Evolutionary conservation across 2,888 invertebrate species (phyloP).

Genomic region (Lampropteryx suffumata): DNA sequence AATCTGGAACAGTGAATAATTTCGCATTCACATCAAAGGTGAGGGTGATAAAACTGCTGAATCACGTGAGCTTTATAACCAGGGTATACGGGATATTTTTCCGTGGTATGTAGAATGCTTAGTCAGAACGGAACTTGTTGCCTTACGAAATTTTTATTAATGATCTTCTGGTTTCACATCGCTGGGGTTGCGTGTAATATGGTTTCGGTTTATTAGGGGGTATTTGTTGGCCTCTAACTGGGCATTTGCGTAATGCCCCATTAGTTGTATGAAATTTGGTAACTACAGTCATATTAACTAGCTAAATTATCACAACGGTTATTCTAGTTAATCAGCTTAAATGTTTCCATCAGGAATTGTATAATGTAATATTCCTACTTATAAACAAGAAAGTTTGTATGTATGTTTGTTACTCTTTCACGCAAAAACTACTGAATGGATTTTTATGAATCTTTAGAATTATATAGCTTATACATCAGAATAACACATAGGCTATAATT

Average conservation of each 20-base stretch:
- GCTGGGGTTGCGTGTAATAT: constrained; percentile 49
- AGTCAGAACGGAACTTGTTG: constrained; percentile 63
- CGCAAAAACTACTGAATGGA: too few species aligned
- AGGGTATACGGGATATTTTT: constrained; percentile 3
- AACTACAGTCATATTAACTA: constrained; percentile 17
- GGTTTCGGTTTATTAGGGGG: constrained; percentile 48
- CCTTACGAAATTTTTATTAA: constrained; percentile 65
- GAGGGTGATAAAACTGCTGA: constrained; percentile 5
- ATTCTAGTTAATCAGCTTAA: too few species aligned
- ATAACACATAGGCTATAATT: too few species aligned
- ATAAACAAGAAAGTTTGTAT: too few species aligned
- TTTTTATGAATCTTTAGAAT: too few species aligned
- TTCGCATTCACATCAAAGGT: constrained; percentile 8
- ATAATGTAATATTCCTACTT: too few species aligned
- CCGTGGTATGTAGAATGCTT: constrained; percentile 42
- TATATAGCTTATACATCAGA: too few species aligned
- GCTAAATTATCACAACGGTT: constrained; percentile 13
- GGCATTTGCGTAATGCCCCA: constrained; percentile 36
- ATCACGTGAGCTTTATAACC: constrained; percentile 13
- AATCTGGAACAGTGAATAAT: constrained; percentile 8
- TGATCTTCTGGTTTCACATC: constrained; percentile 45
- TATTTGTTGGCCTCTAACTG: constrained; percentile 51
- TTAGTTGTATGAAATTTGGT: constrained; percentile 30
- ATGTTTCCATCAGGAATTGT: too few species aligned
- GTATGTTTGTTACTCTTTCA: too few species aligned